Evolutionary conservation across 1,140 invertebrate species (phyloP), one percentile per base, ranked within the genome.

Genomic region (Acromyrmex charruanus): DNA sequence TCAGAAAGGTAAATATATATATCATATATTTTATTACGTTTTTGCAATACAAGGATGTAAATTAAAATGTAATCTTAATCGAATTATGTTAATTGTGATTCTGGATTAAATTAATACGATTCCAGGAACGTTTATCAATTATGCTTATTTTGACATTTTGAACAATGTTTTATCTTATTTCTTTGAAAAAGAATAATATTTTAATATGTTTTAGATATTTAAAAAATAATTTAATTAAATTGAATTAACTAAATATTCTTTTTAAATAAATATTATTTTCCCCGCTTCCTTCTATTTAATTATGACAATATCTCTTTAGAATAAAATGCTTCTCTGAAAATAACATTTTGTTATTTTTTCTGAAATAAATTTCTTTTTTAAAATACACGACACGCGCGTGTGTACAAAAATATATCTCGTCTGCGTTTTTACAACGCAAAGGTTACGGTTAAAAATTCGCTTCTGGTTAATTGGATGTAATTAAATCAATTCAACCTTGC

Each of bases 241-340:
- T 12, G 3, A 71, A 28, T 51, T 14, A 71, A 69, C 0, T 14
- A 51, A 71, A 18, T 28, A 39, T 39, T 21, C 12, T 49, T 21
- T 69, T 49, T 69, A 49, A 16, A 49, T 49, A n/a, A 49, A 25
- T 49, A 69, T 61, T 61, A 61, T 61, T 61, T 61, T 61, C 2
- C 12, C 3, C 4, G 39, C 10, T 21, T 4, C 1, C 5, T 39
- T 39, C n/a, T 25, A 49, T 25, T 66, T 16, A 49, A 18, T 18
- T 0, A 72, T 31, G 12, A 12, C 10, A 35, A 61, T 77, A 59
- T n/a, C 44, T 61, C 21, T 44, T 28, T 61, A 12, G 0, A 44
- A 61, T 1, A 28, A 59, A 77, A 18, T 7, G 35, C 14, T 44
- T 44, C 35, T 51, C 39, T 49, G n/a, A 21, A 77, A 65, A 63